Percentiles rank a stretch among this genome's conserved stretches.
phyloP scores from a whole-genome alignment of 53 echinoderm and acorn worm genomes.

The Zoroaster sp. region DNA sequence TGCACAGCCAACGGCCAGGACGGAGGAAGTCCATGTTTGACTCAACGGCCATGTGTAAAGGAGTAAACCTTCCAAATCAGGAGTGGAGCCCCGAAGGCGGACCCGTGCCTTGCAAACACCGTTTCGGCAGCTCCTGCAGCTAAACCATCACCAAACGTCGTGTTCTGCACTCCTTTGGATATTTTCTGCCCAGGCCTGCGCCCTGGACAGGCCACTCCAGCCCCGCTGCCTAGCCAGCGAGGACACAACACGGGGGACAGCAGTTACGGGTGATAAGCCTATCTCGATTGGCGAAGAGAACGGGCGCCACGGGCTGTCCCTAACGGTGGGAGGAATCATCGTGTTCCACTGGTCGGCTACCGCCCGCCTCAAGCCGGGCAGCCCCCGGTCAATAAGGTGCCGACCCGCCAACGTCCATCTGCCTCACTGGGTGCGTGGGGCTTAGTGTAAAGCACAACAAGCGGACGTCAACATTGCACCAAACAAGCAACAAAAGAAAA shows the following conservation, averaged over 20 bases:
- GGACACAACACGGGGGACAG: slow-evolving; percentile 66
- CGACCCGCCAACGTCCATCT: no score
- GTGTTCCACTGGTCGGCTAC: slow-evolving; percentile 44
- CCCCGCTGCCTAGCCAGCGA: neutral
- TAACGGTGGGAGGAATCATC: slow-evolving; percentile 66
- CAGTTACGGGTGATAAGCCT: slow-evolving; percentile 76
- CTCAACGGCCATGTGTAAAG: slow-evolving; percentile 18
- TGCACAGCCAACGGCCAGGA: no score
- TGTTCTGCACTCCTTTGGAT: slow-evolving; percentile 59
- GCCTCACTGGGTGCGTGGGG: slow-evolving; percentile 44
- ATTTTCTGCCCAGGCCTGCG: slow-evolving; percentile 47
- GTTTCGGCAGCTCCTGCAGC: slow-evolving; percentile 63
- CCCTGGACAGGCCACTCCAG: slow-evolving; percentile 72
- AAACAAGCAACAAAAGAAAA: neutral
- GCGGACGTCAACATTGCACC: neutral
- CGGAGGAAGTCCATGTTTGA: no score
- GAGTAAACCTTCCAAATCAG: slow-evolving; percentile 52
- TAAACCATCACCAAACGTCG: slow-evolving; percentile 51
- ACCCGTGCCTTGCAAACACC: neutral
- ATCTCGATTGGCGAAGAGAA: slow-evolving; percentile 34
- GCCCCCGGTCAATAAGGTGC: no score
- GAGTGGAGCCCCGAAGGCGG: slow-evolving; percentile 73
- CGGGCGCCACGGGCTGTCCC: no score
- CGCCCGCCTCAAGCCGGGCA: no score
- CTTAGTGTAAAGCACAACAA: neutral